Conservation (phyloP, 2,888 invertebrate species). For the Acanthosepion lycidas region DNA sequence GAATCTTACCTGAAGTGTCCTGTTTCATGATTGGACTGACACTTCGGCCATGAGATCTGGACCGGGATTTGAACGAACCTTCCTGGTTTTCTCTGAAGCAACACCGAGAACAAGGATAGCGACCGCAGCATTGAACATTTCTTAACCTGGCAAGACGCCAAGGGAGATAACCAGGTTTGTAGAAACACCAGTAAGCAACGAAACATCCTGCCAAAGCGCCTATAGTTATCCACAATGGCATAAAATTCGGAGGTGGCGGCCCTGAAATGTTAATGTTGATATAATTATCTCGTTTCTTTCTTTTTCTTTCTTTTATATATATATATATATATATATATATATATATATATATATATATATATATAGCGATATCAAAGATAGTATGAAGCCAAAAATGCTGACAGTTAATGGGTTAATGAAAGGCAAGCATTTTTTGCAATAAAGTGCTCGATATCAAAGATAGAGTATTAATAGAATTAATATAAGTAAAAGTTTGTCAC, state of each 20-base stretch:
- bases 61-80: neutral
- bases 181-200: slow-evolving; percentile 63
- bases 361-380: too few species aligned
- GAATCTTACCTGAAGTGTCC: neutral
- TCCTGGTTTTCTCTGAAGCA: neutral
- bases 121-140: slow-evolving; percentile 58
- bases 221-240: neutral
- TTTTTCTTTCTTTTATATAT: neutral
- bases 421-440: too few species aligned
- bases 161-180: slow-evolving; percentile 63
- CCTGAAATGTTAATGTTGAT: neutral
- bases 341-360: too few species aligned
- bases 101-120: neutral
- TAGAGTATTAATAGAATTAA: too few species aligned
- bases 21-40: neutral
- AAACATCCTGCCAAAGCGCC: neutral
- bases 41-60: neutral
- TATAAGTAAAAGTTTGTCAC: too few species aligned
- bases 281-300: neutral
- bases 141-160: slow-evolving; percentile 63
- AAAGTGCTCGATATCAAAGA: too few species aligned
- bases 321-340: too few species aligned
- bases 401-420: too few species aligned
- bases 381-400: too few species aligned
- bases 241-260: neutral